A percentile compares a stretch with the other conserved stretches of the same genome.
These are phyloP conservation scores for Zapornia atra DNA, from an alignment of 2,113 vertebrate species.

Conservation along the genomic window DNA sequence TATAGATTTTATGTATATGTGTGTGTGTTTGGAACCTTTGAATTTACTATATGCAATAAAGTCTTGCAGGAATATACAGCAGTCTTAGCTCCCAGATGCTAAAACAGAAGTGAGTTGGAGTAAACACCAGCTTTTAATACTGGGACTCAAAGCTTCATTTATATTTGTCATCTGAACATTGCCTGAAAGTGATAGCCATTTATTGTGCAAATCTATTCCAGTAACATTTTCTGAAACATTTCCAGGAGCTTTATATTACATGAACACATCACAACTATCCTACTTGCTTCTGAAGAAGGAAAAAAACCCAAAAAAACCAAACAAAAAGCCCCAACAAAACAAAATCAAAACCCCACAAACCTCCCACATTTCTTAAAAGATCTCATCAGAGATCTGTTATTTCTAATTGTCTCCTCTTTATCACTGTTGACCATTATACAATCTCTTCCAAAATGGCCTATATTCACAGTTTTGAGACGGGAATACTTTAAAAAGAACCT, in stretches of 20 bases:
- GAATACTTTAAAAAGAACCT: neutral
- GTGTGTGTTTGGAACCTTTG: neutral
- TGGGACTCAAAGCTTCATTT: neutral
- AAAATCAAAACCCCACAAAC: too few relatives aligned
- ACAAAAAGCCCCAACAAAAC: neutral
- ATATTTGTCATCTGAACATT: neutral
- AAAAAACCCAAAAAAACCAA: neutral
- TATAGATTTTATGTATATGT: neutral
- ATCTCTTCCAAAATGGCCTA: neutral
- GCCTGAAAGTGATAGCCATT: neutral
- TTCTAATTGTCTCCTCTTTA: neutral
- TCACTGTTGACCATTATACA: neutral
- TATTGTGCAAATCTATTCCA: neutral
- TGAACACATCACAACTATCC: neutral
- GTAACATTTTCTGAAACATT: slow-evolving; percentile 11
- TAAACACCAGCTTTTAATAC: slow-evolving; percentile 20
- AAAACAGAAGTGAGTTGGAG: neutral
- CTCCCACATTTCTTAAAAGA: neutral
- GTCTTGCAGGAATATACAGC: neutral
- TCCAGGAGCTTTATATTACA: neutral
- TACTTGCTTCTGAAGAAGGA: neutral
- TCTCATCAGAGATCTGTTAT: neutral
- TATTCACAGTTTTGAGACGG: neutral
- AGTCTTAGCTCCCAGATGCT: neutral
- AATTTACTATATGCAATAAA: neutral